A percentile compares a stretch with the other conserved stretches of the same genome.
Conservation (phyloP, 2,797 vertebrate species). For the Balearica regulorum region DNA sequence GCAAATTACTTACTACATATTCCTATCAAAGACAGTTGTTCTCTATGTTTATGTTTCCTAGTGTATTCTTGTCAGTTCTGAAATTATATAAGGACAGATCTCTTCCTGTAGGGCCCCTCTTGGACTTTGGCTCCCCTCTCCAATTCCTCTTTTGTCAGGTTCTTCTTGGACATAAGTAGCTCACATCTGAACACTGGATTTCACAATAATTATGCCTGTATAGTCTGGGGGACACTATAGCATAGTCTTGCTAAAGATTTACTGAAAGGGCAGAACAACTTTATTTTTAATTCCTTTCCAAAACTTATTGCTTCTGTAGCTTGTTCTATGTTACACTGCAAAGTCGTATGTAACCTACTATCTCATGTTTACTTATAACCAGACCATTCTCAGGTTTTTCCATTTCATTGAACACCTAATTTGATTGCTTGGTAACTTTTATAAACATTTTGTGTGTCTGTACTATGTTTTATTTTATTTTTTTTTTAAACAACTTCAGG, state of each 20-base stretch:
- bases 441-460: background rate
- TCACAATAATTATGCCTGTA: background rate
- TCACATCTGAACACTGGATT: background rate
- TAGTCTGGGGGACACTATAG: background rate
- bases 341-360: background rate
- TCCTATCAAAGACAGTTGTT: background rate
- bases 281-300: background rate
- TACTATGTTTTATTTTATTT: background rate
- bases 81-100: background rate
- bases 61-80: background rate
- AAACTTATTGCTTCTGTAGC: background rate
- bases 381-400: background rate
- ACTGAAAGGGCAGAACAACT: background rate
- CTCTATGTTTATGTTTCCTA: background rate
- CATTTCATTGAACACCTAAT: background rate
- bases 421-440: background rate
- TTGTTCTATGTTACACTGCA: background rate
- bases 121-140: background rate
- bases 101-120: background rate
- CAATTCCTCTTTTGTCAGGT: accelerated
- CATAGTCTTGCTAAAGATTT: background rate
- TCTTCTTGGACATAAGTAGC: background rate
- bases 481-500: background rate
- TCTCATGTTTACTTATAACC: background rate
- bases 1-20: background rate